Base-by-base conservation (phyloP, 2,113 vertebrate genomes). In the Lynx canadensis region DNA sequence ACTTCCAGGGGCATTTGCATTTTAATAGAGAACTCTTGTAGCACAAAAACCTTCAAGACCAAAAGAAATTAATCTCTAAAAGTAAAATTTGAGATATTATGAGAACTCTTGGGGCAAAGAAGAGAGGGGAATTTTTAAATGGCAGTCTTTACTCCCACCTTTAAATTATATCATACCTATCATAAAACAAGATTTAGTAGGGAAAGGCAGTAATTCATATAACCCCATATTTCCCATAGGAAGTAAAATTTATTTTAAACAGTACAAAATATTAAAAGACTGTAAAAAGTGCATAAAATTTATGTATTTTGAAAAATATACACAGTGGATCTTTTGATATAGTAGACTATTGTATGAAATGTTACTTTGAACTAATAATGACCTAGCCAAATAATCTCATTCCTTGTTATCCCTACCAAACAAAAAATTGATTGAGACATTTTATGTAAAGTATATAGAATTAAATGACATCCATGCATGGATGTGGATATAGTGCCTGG, bases 41-140 rank as follows among this genome's bases (percentile, higher is more conserved):
- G 48, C 50, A 89, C 68, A 60, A 90, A 94, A 89, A 27, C 50
- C 82, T 97, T 74, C 41, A 83, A 89, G 74, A 95, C 86, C 19
- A 89, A 95, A 97, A 94, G 11, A 96, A 97, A 95, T 93, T 96
- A 97, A 97, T 96, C 93, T 96, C 85, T 81, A 79, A 97, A 92
- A 96, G 68, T 96, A 45, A 97, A 97, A 80, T 89, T 45, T 92
- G 82, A 96, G 38, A 83, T 92, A 94, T 68, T 92, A 79, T 31
- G 87, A 63, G 16, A 93, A 25, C 25, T 89, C 68, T 96, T 63
- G 36, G 38, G 73, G 63, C 29, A 87, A 97, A 82, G 29, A n/a
- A 91, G 74, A 93, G 41, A 65, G 31, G 25, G 14, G 0, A 66
- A 31, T 45, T 71, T 95, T 94, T 79, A 96, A 94, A 55, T 45